Evolutionary conservation across 2,797 vertebrate species (phyloP).

Genomic region (Natrix natrix): DNA sequence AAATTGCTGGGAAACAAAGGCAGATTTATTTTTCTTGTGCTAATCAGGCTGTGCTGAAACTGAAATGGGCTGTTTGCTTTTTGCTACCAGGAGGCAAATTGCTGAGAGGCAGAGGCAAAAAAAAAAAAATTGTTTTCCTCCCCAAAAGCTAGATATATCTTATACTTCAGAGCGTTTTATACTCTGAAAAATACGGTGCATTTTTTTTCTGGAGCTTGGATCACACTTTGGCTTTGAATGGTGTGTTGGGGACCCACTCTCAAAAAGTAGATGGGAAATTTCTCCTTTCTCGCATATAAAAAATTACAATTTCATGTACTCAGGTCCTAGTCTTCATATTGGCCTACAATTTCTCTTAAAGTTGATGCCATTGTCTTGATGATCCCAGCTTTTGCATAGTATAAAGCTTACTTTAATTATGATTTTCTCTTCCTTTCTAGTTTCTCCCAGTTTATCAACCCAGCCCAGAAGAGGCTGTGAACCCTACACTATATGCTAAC

Average conservation of each 20-base stretch:
- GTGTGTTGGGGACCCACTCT: neutral
- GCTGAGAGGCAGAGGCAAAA: too few relatives aligned
- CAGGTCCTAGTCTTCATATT: neutral
- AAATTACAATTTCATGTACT: neutral
- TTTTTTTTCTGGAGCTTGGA: neutral
- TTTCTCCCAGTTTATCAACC: slow-evolving; percentile 87
- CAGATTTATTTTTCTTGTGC: too few relatives aligned
- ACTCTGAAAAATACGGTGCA: too few relatives aligned
- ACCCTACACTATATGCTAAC: slow-evolving; percentile 84
- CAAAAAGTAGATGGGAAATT: neutral
- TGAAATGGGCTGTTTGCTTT: too few relatives aligned
- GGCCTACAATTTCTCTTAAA: neutral
- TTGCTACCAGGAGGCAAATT: too few relatives aligned
- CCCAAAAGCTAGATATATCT: too few relatives aligned
- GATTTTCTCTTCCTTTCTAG: slow-evolving; percentile 63
- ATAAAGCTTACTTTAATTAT: neutral
- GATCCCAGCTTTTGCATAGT: neutral
- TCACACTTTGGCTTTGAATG: neutral
- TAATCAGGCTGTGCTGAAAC: too few relatives aligned
- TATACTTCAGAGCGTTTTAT: too few relatives aligned
- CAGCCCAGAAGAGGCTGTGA: slow-evolving; percentile 75
- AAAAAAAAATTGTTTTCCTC: too few relatives aligned
- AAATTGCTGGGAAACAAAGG: too few relatives aligned
- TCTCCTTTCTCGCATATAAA: neutral
- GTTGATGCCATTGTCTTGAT: neutral